Conservation (phyloP, 2,797 vertebrate species). For the Threskiornis aethiopicus region DNA sequence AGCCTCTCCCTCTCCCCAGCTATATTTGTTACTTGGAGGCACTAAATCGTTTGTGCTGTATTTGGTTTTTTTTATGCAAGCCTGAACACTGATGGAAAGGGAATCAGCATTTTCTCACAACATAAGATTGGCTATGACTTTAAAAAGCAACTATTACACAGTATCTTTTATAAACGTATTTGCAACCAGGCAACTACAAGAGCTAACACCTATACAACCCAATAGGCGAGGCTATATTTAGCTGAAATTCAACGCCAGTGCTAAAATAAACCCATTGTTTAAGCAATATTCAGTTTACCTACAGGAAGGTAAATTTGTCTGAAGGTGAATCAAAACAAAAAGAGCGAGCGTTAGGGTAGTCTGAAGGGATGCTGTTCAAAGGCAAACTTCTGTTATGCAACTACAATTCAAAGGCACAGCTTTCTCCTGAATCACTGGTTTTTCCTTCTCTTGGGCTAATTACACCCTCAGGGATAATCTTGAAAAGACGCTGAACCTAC, state of each 20-base stretch:
- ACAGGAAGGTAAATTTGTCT: not conserved
- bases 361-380: not conserved
- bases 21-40: not conserved
- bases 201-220: not conserved
- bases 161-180: not conserved
- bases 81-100: not conserved
- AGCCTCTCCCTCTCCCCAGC: not conserved
- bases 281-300: not conserved
- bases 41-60: not conserved
- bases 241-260: not conserved
- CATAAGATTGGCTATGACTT: not conserved
- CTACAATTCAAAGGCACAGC: not conserved
- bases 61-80: not conserved
- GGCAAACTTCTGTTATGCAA: not conserved
- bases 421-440: not conserved
- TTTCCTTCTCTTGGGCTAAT: constrained; percentile 10
- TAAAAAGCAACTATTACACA: not conserved
- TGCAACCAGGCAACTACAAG: not conserved
- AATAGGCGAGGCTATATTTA: not conserved
- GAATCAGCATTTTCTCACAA: not conserved
- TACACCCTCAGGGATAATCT: not conserved
- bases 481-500: not conserved
- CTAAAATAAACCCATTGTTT: not conserved
- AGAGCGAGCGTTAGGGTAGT: not conserved
- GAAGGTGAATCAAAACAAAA: not conserved